Percentiles rank a stretch among this genome's conserved stretches.
These are phyloP conservation scores for Parthenolecanium corni DNA, from an alignment of 2,888 invertebrate genomes.

Conservation along the genomic window DNA sequence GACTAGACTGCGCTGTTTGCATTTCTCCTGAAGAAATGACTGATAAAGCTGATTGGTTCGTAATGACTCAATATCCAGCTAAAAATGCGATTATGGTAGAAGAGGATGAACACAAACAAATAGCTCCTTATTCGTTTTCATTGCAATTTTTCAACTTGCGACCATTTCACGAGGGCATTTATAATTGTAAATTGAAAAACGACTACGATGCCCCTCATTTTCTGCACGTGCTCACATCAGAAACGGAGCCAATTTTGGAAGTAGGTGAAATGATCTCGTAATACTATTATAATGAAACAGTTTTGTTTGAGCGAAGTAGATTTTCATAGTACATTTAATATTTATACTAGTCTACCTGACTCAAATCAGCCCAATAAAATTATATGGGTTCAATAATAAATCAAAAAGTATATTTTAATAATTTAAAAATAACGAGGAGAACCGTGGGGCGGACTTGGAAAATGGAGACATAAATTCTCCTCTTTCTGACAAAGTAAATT, in stretches of 20 bases:
- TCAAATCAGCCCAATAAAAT: no score
- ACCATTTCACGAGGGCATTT: constrained; percentile 44
- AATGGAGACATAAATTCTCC: no score
- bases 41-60: constrained; percentile 43
- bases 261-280: no score
- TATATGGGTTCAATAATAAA: no score
- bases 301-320: no score
- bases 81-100: constrained; percentile 38
- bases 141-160: constrained; percentile 46
- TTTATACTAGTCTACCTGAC: no score
- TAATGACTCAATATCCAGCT: constrained; percentile 24
- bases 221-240: constrained; percentile 44
- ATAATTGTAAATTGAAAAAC: constrained; percentile 45
- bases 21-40: constrained; percentile 42
- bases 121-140: constrained; percentile 41
- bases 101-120: constrained; percentile 40
- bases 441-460: no score
- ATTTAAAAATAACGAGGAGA: no score
- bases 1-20: constrained; percentile 45
- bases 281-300: no score
- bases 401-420: no score
- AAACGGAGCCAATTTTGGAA: constrained; percentile 38
- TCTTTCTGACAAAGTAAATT: no score
- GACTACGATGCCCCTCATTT: constrained; percentile 41
- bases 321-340: no score